Conservation (phyloP, 2,797 vertebrate species). For the Thamnophis elegans region DNA sequence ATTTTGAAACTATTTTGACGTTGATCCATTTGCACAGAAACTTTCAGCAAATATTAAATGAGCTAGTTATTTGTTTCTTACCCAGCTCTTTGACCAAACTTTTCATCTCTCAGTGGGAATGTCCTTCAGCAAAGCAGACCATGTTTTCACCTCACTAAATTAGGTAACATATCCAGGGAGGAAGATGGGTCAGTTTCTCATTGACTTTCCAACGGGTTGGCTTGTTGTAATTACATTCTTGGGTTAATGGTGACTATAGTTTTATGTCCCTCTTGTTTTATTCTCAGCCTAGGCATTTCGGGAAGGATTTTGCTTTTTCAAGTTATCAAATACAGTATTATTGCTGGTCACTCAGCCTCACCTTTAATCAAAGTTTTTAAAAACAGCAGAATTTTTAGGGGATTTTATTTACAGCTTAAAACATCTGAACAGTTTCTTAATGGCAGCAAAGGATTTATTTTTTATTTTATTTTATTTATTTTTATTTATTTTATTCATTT, state of each 20-base stretch:
- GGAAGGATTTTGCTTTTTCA: neutral
- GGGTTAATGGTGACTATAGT: neutral
- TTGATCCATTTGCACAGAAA: neutral
- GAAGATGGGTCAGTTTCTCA: neutral
- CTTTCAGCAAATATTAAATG: neutral
- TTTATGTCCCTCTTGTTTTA: neutral
- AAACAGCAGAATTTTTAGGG: neutral
- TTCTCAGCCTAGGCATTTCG: neutral
- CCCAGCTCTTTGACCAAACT: neutral
- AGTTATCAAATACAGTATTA: neutral
- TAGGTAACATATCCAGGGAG: neutral
- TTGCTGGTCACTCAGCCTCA: neutral
- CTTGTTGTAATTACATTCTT: neutral
- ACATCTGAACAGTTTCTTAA: neutral
- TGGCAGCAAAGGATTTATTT: neutral
- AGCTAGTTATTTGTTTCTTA: neutral
- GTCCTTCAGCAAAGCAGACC: neutral
- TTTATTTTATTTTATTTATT: too few species aligned
- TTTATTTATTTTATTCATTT: too few species aligned
- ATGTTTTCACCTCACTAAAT: neutral
- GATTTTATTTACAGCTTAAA: neutral
- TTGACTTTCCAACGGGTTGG: neutral
- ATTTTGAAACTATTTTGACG: neutral
- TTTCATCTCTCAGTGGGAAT: neutral
- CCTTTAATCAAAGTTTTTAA: neutral